A percentile compares a stretch with the other conserved stretches of the same genome.
phyloP scores from a whole-genome alignment of 1,140 invertebrate species.

The Leguminivora glycinivorella region DNA sequence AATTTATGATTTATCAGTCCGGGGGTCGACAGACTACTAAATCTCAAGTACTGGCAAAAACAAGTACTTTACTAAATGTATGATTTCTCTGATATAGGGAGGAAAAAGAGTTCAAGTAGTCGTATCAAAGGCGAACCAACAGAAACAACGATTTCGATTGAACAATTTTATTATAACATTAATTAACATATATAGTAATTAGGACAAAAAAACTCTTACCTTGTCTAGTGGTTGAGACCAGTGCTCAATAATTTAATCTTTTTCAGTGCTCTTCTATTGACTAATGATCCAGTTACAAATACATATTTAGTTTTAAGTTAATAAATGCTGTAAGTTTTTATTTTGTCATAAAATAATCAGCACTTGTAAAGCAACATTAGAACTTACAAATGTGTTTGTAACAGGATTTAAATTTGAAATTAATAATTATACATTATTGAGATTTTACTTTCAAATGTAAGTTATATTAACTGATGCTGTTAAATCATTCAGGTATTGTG shows the following conservation, averaged over 20 bases:
- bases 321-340: not conserved
- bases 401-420: not conserved
- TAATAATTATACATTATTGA: conserved; percentile 26
- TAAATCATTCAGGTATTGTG: conserved; percentile 9
- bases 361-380: not conserved
- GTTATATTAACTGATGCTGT: conserved; percentile 17
- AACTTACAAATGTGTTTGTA: not conserved
- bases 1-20: no score
- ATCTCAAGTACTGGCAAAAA: no score
- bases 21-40: no score
- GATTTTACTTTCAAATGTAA: not conserved
- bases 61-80: no score
- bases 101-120: not conserved
- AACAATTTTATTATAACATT: conserved; percentile 26
- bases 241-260: conserved; percentile 22
- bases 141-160: conserved; percentile 14
- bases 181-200: conserved; percentile 28
- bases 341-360: conserved; percentile 4
- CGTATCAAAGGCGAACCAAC: not conserved
- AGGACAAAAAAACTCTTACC: conserved; percentile 18
- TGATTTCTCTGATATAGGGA: no score
- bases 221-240: conserved; percentile 9
- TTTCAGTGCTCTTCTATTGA: conserved; percentile 1
- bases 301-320: not conserved
- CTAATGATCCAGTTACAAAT: not conserved